Percentiles rank a stretch among this genome's conserved stretches.
These are phyloP conservation scores for Salticus scenicus DNA, from an alignment of 2,888 invertebrate species.

Conservation along the genomic window DNA sequence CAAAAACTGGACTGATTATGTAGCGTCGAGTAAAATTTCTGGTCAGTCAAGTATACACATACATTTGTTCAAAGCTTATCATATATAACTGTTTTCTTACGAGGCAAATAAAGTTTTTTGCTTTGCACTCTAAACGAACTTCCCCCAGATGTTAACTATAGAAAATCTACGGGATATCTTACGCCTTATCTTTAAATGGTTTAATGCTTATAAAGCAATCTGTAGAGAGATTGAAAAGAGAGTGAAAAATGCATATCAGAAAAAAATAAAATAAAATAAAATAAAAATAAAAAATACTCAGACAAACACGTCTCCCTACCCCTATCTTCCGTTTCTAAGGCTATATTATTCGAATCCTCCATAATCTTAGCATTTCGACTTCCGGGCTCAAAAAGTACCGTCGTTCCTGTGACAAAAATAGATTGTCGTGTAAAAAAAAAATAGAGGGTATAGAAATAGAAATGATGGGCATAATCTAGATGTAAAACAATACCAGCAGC, in stretches of 20 bases:
- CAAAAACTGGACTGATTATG: no score
- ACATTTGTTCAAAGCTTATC: no score
- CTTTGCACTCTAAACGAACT: no score
- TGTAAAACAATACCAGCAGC: constrained; percentile 4
- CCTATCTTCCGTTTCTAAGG: constrained; percentile 13
- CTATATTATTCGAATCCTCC: background rate
- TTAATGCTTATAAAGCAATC: background rate
- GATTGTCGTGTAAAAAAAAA: background rate
- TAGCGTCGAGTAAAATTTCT: no score
- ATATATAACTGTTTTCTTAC: no score
- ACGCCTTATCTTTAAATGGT: no score
- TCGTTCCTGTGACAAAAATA: background rate
- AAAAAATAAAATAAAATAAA: background rate
- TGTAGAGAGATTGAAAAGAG: background rate
- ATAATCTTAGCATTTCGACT: background rate
- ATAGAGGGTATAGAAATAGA: background rate
- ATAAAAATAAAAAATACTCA: no score
- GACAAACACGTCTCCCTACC: background rate
- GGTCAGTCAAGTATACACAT: no score
- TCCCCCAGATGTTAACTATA: no score
- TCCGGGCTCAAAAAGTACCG: background rate
- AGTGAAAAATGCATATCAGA: background rate
- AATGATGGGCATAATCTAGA: background rate
- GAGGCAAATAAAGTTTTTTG: no score
- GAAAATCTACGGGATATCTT: no score